These are phyloP conservation scores for Pempheris klunzingeri DNA, from an alignment of 2,797 vertebrate species.

Conservation along the genomic window DNA sequence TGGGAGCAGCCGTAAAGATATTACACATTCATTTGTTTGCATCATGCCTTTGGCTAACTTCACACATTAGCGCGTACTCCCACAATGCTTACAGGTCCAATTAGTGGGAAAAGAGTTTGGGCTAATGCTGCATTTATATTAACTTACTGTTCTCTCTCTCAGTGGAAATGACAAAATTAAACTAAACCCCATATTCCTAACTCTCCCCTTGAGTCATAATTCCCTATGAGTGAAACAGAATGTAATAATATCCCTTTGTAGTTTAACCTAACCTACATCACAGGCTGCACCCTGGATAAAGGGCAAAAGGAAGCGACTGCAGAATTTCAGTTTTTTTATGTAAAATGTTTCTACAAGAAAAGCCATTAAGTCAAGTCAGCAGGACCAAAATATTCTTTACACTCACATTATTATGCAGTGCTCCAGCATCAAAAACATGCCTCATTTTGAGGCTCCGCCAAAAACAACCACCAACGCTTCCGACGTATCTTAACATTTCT, in stretches of 20 bases:
- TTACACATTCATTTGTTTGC: constrained; percentile 50
- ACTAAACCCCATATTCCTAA: constrained; percentile 37
- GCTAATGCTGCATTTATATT: constrained; percentile 42
- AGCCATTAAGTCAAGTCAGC: background rate
- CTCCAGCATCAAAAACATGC: background rate
- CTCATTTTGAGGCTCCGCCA: constrained; percentile 11
- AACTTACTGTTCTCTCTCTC: constrained; percentile 24
- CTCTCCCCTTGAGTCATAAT: constrained; percentile 14
- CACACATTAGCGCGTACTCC: constrained; percentile 25
- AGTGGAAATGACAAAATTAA: constrained; percentile 45
- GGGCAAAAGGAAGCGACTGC: background rate
- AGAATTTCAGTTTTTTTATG: constrained; percentile 13
- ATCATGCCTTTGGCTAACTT: constrained; percentile 39
- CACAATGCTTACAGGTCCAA: constrained; percentile 43
- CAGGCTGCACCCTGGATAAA: background rate
- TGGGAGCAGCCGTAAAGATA: constrained; percentile 51
- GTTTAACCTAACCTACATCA: background rate
- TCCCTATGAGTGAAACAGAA: constrained; percentile 14
- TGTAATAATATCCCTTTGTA: background rate
- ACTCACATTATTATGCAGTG: constrained; percentile 13
- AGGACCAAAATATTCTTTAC: background rate
- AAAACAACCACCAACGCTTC: background rate
- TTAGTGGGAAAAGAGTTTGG: constrained; percentile 32
- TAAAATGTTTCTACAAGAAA: constrained; percentile 2
- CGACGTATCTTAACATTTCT: background rate